Evolutionary conservation across 2,888 invertebrate genomes (phyloP).

Genomic region (Tyria jacobaeae): DNA sequence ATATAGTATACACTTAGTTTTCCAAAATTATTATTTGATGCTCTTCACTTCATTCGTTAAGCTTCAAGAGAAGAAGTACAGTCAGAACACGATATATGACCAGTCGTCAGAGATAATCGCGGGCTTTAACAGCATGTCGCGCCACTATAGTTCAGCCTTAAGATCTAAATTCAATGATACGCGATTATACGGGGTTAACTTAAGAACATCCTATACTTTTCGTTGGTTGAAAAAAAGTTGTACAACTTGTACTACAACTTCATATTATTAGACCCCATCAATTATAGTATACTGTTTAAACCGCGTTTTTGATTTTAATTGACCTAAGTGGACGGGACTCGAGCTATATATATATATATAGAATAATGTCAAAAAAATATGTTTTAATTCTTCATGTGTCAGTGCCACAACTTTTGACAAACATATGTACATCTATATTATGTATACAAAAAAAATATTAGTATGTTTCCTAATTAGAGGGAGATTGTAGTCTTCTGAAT

Average conservation of each 20-base stretch:
- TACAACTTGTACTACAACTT: neutral
- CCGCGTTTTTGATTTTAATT: conserved; percentile 44
- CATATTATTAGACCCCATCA: conserved; percentile 1
- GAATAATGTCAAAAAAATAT: conserved; percentile 15
- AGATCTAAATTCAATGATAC: too few relatives aligned
- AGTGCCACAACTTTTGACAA: neutral
- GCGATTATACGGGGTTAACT: too few relatives aligned
- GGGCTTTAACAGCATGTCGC: conserved; percentile 63
- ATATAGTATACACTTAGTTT: too few relatives aligned
- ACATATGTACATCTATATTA: too few relatives aligned
- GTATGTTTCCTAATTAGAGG: too few relatives aligned
- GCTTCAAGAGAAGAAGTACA: conserved; percentile 78
- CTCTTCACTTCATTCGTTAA: too few relatives aligned
- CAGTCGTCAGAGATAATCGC: conserved; percentile 81
- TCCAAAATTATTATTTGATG: too few relatives aligned
- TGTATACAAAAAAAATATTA: too few relatives aligned
- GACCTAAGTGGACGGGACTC: conserved; percentile 30
- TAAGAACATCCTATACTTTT: too few relatives aligned
- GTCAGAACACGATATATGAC: conserved; percentile 78
- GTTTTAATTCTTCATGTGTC: conserved; percentile 32
- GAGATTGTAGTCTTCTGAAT: too few relatives aligned
- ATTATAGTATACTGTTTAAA: conserved; percentile 30
- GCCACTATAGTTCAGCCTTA: conserved; percentile 74
- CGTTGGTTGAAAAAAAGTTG: neutral
- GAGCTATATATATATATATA: too few relatives aligned